phyloP scores from a whole-genome alignment of 1,140 invertebrate genomes.

The Pantala flavescens region DNA sequence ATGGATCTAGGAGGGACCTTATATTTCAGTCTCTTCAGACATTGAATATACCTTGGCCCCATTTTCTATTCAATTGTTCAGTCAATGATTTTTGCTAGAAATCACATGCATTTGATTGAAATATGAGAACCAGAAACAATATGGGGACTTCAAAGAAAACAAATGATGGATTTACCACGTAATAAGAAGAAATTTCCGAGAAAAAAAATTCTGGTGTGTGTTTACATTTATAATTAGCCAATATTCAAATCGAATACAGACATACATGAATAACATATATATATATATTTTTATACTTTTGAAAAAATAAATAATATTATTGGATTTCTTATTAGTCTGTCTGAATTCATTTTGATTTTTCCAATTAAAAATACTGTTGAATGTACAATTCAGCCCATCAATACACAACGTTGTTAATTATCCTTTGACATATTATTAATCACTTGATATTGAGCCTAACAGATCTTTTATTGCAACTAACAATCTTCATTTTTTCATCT shows the following conservation, averaged over 20 bases:
- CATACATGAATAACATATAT: no score
- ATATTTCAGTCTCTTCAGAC: no score
- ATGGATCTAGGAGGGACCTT: no score
- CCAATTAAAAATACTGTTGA: not conserved
- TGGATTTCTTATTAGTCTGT: not conserved
- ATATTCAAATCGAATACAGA: not conserved
- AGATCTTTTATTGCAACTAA: not conserved
- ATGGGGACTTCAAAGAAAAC: no score
- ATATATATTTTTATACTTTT: no score
- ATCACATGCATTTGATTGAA: no score
- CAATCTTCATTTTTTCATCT: not conserved
- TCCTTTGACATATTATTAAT: not conserved
- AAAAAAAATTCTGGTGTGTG: not conserved
- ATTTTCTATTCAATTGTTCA: no score
- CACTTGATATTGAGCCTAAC: not conserved
- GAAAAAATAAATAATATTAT: not conserved
- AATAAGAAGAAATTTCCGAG: no score
- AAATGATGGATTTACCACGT: no score
- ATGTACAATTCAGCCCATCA: not conserved
- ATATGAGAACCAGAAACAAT: no score
- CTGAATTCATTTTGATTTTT: not conserved
- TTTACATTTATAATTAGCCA: not conserved
- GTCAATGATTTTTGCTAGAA: no score
- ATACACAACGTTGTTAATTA: not conserved
- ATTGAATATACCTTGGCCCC: no score